These are phyloP conservation scores for Brachyhypopomus occidentalis DNA, from an alignment of 2,113 vertebrate species.

Conservation along the genomic window DNA sequence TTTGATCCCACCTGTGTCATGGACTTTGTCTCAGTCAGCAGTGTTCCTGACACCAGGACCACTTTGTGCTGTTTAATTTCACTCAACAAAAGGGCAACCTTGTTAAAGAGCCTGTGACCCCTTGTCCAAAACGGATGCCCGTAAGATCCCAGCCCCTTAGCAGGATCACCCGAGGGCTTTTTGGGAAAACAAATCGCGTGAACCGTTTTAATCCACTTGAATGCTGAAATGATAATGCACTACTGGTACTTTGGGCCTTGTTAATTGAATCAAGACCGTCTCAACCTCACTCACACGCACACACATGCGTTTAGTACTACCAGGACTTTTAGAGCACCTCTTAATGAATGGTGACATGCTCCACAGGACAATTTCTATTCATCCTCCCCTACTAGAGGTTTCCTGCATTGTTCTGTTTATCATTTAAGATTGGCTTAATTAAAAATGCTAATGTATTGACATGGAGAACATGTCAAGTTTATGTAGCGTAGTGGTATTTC, in stretches of 20 bases:
- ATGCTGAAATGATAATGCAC: slow-evolving; percentile 23
- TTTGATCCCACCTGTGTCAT: not conserved
- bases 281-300: not conserved
- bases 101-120: not conserved
- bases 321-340: not conserved
- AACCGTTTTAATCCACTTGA: slow-evolving; percentile 43
- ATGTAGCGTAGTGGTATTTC: not conserved
- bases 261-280: slow-evolving; percentile 46
- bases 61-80: not conserved
- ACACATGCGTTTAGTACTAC: not conserved
- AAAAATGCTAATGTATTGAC: slow-evolving; percentile 39
- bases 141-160: not conserved
- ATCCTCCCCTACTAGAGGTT: not conserved
- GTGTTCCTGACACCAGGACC: not conserved
- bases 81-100: not conserved
- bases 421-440: slow-evolving; percentile 28
- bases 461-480: not conserved
- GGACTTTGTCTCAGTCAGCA: not conserved
- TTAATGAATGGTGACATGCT: slow-evolving; percentile 27
- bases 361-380: not conserved
- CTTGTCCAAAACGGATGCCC: not conserved
- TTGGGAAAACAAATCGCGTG: slow-evolving; percentile 12
- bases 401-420: slow-evolving; percentile 25
- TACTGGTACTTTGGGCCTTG: slow-evolving; percentile 23
- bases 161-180: not conserved